Evolutionary conservation across 2,797 vertebrate genomes (phyloP), one percentile per base, ranked within the genome.

Genomic region (Sebastes steindachneri): DNA sequence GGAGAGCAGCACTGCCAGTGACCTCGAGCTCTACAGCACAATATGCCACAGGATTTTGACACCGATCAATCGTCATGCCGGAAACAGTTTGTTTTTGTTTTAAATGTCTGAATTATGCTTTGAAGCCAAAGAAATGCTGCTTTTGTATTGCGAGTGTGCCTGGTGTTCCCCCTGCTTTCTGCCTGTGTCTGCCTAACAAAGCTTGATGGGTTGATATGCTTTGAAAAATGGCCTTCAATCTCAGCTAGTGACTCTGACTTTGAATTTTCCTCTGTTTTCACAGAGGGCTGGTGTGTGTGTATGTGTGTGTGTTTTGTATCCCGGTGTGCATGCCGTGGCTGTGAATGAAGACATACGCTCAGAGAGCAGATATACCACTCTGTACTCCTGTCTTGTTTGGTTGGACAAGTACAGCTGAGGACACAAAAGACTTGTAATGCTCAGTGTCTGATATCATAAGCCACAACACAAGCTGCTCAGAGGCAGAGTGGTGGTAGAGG

Each of bases 221-320:
- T 62, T 84, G 66, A 86, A 48, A 79, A 83, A 87, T 77, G 62
- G 66, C 65, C 68, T 68, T 80, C 65, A 84, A 4, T 84, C 60
- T 77, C 53, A 65, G 33, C 37, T 33, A 33, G 54, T 67, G 23
- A 79, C 76, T 80, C 53, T 75, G 70, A 72, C 78, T 80, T 58
- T 75, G 70, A 72, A 63, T 88, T 72, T 77, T 37, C 17, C 67
- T 68, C 7, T 6, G 9, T 41, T 51, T 59, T 57, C 28, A 48
- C 65, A 29, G 37, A n/a, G 23, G 58, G 65, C 29, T 26, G 7
- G 3, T 41, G 37, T 41, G 33, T 35, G 37, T 41, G 37, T 15
- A 15, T 62, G 3, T 35, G 28, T 78, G 51, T 71, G 29, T 73
- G 41, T 81, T 75, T 31, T 51, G 25, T 65, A 7, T 51, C 3